Base-by-base conservation (phyloP, 2,797 vertebrate species). In the Pseudomugil gertrudae region DNA sequence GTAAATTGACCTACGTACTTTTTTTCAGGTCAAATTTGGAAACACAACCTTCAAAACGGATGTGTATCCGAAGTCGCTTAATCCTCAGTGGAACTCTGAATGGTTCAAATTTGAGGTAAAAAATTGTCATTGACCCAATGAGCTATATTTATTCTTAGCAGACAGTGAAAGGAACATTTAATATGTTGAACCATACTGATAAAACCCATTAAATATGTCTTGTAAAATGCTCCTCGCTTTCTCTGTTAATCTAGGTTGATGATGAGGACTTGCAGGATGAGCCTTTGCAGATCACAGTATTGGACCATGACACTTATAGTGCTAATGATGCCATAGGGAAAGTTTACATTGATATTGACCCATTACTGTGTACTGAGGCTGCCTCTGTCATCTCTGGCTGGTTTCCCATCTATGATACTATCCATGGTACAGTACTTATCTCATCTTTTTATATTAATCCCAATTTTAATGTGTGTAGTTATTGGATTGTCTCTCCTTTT, bases 81-180 rank as follows among this genome's bases (percentile, higher is more conserved):
- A 99, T 84, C 98, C 98, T 57, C 98, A 98, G 80, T 99, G 98
- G 98, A 99, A 99, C 87, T 99, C 98, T 0, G 98, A 99, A 81
- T 99, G 98, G 98, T 99, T 99, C 92, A 99, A 99, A 84, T 99
- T 99, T 94, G 98, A 99, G 95, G 98, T 99, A 93, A 94, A 93
- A 94, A 82, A 26, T 57, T 13, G 23, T 29, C 29, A 5, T 3
- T 29, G 29, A 29, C 29, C 21, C 38, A 5, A 32, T 9, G 1
- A 50, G 5, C 14, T 19, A 30, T 15, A 60, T 1, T 23, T 48
- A 50, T 40, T 33, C 1, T 17, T 8, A 0, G 0, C 4, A 27
- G n/a, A 11, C 7, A 17, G 10, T 61, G 0, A 8, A 40, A 2
- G 0, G 40, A 9, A 32, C 52, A 17, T 62, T 58, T 17, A 47